These are phyloP conservation scores for Cossypha caffra DNA, from an alignment of 2,797 vertebrate genomes.

Conservation along the genomic window DNA sequence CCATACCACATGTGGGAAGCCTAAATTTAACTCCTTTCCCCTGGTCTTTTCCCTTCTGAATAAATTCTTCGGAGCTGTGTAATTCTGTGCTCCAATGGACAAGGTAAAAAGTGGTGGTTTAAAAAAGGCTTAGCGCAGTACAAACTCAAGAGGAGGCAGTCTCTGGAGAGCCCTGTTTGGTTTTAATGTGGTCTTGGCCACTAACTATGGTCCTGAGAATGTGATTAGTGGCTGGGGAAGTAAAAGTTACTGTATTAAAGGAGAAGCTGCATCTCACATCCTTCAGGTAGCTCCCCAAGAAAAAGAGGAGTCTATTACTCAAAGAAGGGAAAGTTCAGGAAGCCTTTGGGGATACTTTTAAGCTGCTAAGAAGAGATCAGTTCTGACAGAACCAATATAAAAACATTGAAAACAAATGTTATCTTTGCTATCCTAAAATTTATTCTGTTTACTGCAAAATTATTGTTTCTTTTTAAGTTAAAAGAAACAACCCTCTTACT, in stretches of 20 bases:
- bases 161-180: background rate
- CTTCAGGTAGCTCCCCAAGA: background rate
- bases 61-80: background rate
- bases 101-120: slow-evolving; percentile 18
- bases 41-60: background rate
- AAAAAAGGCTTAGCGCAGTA: background rate
- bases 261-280: background rate
- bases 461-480: background rate
- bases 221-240: background rate
- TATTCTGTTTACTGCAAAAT: background rate
- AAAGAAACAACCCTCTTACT: background rate
- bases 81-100: background rate
- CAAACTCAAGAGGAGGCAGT: background rate
- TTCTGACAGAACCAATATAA: background rate
- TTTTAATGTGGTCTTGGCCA: slow-evolving; percentile 7
- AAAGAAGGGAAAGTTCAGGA: background rate
- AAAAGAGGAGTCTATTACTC: background rate
- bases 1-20: background rate
- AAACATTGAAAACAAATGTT: background rate
- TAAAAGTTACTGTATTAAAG: background rate
- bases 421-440: background rate
- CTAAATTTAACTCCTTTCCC: slow-evolving; percentile 44
- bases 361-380: background rate
- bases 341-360: background rate
- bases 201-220: slow-evolving; percentile 11